phyloP scores from a whole-genome alignment of 2,888 invertebrate species.

The Autographa gamma region DNA sequence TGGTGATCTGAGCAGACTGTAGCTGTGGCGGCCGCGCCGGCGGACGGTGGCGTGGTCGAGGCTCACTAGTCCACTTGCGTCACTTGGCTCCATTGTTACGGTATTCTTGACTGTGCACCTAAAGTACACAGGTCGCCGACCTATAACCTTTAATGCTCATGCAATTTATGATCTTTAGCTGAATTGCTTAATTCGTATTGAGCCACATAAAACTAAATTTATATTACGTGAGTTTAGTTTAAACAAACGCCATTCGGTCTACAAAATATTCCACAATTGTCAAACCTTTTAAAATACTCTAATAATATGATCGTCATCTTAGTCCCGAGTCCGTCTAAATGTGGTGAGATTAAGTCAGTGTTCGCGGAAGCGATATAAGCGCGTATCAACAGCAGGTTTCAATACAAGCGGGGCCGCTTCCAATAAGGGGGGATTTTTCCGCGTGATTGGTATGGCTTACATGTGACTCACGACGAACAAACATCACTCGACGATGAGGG shows the following conservation, averaged over 20 bases:
- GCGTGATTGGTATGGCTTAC: constrained; percentile 31
- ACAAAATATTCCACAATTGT: neutral
- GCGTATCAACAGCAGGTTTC: constrained; percentile 4
- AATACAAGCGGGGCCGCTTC: constrained; percentile 20
- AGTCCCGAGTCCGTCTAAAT: neutral
- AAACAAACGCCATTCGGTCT: too few relatives aligned
- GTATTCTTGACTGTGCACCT: too few relatives aligned
- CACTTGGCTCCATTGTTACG: too few relatives aligned
- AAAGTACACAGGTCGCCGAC: too few relatives aligned
- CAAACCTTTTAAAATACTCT: neutral
- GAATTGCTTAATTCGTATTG: neutral
- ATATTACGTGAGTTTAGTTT: too few relatives aligned
- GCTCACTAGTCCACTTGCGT: too few relatives aligned
- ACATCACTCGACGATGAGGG: constrained; percentile 10
- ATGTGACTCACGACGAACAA: constrained; percentile 37
- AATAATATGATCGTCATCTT: neutral
- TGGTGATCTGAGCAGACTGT: too few relatives aligned
- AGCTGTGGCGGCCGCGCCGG: too few relatives aligned
- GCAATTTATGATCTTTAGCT: neutral
- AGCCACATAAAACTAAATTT: neutral
- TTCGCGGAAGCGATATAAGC: neutral
- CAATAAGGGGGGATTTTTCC: constrained; percentile 36
- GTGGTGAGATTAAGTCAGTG: neutral
- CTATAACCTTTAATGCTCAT: too few relatives aligned
- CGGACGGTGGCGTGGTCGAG: too few relatives aligned